Percentiles rank a stretch among this genome's conserved stretches.
These are phyloP conservation scores for Hassar affinis DNA, from an alignment of 2,113 vertebrate genomes.

Conservation along the genomic window DNA sequence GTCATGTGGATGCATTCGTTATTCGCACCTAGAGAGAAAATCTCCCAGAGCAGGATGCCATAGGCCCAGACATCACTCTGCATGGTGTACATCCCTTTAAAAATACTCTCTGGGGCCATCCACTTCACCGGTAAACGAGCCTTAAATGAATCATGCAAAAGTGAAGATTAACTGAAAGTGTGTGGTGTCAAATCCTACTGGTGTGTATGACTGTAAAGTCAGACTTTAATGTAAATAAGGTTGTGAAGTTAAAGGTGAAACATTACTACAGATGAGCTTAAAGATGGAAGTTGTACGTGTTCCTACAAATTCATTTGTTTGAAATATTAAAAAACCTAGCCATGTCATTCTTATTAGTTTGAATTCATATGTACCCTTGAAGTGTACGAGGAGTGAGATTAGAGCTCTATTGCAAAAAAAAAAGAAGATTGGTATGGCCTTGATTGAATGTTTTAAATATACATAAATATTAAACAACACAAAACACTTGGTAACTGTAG, in stretches of 20 bases:
- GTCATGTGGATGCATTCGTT: not conserved
- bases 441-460: not conserved
- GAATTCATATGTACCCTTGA: not conserved
- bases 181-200: not conserved
- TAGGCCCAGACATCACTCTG: constrained; percentile 97
- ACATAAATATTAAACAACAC: not conserved
- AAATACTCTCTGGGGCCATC: constrained; percentile 97
- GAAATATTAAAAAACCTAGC: not conserved
- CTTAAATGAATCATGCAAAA: constrained; percentile 62
- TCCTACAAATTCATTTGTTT: not conserved
- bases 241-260: not conserved
- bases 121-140: constrained; percentile 93
- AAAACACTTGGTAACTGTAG: not conserved
- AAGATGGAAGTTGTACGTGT: not conserved
- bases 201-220: not conserved
- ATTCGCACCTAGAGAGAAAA: constrained; percentile 89
- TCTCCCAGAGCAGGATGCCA: constrained; percentile 95
- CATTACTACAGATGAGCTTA: not conserved
- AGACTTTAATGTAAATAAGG: not conserved
- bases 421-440: not conserved
- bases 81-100: constrained; percentile 88
- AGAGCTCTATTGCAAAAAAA: too few species aligned
- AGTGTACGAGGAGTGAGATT: not conserved
- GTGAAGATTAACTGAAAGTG: not conserved
- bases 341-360: not conserved